Percentiles rank a stretch among this genome's conserved stretches.
These are phyloP conservation scores for Pipistrellus nathusii DNA, from an alignment of 2,797 vertebrate genomes.

Conservation along the genomic window DNA sequence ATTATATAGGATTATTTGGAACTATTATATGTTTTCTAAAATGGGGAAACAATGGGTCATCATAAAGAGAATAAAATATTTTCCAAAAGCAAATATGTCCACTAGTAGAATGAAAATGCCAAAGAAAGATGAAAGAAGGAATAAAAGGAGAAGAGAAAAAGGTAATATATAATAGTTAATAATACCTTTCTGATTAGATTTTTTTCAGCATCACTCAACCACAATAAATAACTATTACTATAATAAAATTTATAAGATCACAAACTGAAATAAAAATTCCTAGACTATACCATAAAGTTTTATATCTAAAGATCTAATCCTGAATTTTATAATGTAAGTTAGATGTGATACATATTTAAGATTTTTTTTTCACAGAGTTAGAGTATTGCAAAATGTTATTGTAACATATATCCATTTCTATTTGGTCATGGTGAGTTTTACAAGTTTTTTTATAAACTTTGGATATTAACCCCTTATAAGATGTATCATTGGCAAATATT, in stretches of 20 bases:
- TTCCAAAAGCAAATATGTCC: neutral
- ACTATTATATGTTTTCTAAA: neutral
- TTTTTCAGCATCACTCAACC: neutral
- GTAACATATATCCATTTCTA: neutral
- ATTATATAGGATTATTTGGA: neutral
- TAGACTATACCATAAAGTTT: neutral
- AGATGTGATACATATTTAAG: neutral
- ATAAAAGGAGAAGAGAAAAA: neutral
- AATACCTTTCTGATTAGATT: neutral
- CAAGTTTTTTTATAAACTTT: neutral
- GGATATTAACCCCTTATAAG: neutral
- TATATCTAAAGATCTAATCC: neutral
- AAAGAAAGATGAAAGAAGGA: neutral
- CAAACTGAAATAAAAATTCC: neutral
- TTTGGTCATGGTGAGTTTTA: neutral
- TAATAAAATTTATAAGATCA: neutral
- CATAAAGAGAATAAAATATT: neutral
- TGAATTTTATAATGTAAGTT: neutral
- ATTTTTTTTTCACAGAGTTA: neutral
- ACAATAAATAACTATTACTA: neutral
- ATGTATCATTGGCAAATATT: neutral
- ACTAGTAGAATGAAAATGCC: neutral
- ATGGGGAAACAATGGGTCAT: neutral
- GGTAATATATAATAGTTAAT: neutral
- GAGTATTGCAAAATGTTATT: constrained; percentile 18